These are phyloP conservation scores for Apaloderma vittatum DNA, from an alignment of 2,113 vertebrate genomes.

Conservation along the genomic window DNA sequence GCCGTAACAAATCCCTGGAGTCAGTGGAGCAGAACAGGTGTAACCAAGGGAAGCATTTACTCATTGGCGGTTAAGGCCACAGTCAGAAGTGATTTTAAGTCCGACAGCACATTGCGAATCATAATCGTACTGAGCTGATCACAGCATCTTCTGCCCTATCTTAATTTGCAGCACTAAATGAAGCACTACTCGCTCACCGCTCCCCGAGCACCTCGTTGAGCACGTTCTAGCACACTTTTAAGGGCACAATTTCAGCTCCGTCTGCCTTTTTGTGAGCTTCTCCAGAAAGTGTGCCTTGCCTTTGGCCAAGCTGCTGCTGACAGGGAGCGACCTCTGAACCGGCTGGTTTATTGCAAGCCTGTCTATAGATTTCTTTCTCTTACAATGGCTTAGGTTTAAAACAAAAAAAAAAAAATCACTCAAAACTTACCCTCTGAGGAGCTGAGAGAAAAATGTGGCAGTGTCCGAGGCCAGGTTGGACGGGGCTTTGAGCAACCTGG, in stretches of 20 bases:
- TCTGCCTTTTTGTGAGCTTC: not conserved
- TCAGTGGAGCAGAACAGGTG: not conserved
- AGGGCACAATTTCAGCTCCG: not conserved
- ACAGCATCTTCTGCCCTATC: not conserved
- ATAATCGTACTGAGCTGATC: not conserved
- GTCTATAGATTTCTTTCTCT: not conserved
- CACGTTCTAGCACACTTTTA: not conserved
- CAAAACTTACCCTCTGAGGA: not conserved
- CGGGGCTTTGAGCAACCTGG: too few relatives aligned
- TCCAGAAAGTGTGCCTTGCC: not conserved
- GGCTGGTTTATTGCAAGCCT: not conserved
- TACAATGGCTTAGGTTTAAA: not conserved
- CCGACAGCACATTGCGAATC: not conserved
- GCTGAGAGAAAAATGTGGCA: not conserved
- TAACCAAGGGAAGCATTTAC: conserved; percentile 6
- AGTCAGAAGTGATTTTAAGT: not conserved
- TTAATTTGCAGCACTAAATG: conserved; percentile 46
- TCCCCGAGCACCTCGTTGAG: not conserved
- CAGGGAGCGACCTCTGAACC: not conserved
- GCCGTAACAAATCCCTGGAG: not conserved
- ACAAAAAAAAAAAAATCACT: not conserved
- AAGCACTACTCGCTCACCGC: not conserved
- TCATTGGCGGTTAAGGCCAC: not conserved
- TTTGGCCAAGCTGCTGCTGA: not conserved
- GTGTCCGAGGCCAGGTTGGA: too few relatives aligned